Conservation (phyloP, 1,140 invertebrate species). For the Pseudomyrmex gracilis region DNA sequence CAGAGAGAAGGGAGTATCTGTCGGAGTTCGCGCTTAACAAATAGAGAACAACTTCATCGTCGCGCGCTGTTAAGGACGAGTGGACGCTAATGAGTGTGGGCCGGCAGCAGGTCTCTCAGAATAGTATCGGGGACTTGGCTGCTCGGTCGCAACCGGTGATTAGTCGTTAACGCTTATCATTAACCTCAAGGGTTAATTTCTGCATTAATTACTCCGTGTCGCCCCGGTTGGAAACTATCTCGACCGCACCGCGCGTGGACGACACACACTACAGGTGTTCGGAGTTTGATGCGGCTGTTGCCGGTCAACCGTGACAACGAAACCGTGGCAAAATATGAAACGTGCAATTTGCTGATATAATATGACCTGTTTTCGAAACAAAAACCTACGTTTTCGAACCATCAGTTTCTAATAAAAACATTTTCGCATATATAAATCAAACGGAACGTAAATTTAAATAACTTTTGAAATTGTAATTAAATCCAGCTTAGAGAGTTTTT, state of each 20-base stretch:
- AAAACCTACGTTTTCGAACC: no score
- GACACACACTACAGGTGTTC: constrained; percentile 60
- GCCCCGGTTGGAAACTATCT: constrained; percentile 70
- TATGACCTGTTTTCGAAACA: not conserved
- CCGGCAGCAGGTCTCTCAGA: constrained; percentile 64
- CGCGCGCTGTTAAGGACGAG: constrained; percentile 49
- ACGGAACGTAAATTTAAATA: no score
- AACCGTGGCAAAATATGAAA: not conserved
- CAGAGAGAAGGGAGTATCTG: not conserved
- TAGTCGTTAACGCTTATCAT: constrained; percentile 82
- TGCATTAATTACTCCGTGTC: constrained; percentile 77
- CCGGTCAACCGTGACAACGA: constrained; percentile 43
- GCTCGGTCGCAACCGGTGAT: constrained; percentile 72
- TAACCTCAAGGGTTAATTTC: constrained; percentile 80
- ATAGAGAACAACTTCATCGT: constrained; percentile 65
- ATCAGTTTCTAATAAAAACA: no score
- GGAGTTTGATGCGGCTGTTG: constrained; percentile 13
- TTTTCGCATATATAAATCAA: no score
- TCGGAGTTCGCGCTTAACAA: constrained; percentile 52
- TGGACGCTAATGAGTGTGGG: constrained; percentile 69
- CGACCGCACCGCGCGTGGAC: constrained; percentile 37
- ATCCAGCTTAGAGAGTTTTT: not conserved
- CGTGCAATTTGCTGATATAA: constrained; percentile 1
- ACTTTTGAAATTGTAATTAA: no score
- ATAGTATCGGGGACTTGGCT: constrained; percentile 67